phyloP scores from a whole-genome alignment of 2,113 vertebrate genomes.

The Halcyon senegalensis region DNA sequence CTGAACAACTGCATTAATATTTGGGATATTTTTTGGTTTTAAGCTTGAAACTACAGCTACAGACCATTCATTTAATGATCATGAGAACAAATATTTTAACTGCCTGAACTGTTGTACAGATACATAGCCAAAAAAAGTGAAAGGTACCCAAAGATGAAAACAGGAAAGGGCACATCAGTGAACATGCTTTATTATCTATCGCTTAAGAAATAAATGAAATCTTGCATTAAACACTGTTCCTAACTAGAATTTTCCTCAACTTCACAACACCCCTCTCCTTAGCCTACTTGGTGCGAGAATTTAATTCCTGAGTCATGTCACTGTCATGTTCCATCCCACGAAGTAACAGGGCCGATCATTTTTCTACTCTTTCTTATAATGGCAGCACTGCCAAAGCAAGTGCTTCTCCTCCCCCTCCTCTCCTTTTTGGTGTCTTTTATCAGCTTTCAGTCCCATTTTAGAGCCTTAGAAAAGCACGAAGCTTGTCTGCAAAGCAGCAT shows the following conservation, averaged over 20 bases:
- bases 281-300: background rate
- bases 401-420: background rate
- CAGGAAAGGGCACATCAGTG: background rate
- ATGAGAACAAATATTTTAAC: background rate
- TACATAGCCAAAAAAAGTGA: background rate
- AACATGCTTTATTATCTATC: background rate
- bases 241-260: background rate
- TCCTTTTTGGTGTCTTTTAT: background rate
- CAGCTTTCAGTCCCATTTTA: slow-evolving; percentile 14
- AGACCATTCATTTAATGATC: background rate
- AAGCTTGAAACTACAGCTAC: background rate
- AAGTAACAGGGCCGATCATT: background rate
- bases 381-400: background rate
- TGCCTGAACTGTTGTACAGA: background rate
- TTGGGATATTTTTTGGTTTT: background rate
- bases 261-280: background rate
- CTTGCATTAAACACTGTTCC: background rate
- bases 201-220: background rate
- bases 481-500: background rate
- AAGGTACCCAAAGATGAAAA: background rate
- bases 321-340: background rate
- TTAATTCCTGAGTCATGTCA: background rate
- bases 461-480: background rate
- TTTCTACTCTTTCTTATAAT: background rate
- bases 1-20: background rate